Evolutionary conservation across 1,140 invertebrate genomes (phyloP).

Genomic region (Drosophila tsacasi): DNA sequence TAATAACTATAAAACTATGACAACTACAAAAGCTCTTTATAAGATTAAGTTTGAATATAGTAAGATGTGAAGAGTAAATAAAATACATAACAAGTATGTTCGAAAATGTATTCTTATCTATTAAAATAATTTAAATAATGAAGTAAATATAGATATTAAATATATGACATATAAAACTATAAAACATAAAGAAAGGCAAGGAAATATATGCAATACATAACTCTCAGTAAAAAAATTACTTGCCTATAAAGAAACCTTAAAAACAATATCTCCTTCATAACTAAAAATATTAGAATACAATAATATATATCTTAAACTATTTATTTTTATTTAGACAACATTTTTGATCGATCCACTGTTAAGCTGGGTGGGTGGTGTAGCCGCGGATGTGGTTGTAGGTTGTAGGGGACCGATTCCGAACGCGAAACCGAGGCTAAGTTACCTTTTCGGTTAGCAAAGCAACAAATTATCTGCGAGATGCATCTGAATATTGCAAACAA

Average conservation of each 20-base stretch:
- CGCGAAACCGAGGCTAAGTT: constrained; percentile 52
- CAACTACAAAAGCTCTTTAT: too few relatives aligned
- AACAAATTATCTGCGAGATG: constrained; percentile 81
- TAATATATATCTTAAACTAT: background rate
- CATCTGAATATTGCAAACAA: constrained; percentile 84
- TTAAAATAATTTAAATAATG: too few relatives aligned
- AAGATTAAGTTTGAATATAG: too few relatives aligned
- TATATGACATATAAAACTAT: too few relatives aligned
- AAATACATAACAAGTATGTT: too few relatives aligned
- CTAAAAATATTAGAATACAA: background rate
- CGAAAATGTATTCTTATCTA: too few relatives aligned
- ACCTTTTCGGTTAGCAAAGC: constrained; percentile 65
- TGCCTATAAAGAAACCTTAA: background rate
- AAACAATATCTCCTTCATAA: too few relatives aligned
- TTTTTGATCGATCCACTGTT: constrained; percentile 20
- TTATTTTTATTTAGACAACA: background rate
- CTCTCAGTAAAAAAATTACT: too few relatives aligned
- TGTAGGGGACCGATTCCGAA: constrained; percentile 42
- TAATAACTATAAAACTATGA: background rate
- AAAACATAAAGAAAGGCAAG: too few relatives aligned
- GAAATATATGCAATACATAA: too few relatives aligned
- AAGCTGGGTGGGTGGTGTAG: constrained; percentile 41
- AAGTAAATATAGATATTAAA: too few relatives aligned
- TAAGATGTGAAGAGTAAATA: too few relatives aligned
- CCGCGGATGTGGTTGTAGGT: constrained; percentile 31